Percentiles rank a stretch among this genome's conserved stretches.
phyloP scores from a whole-genome alignment of 2,797 vertebrate species.

The Austrolebias charrua region DNA sequence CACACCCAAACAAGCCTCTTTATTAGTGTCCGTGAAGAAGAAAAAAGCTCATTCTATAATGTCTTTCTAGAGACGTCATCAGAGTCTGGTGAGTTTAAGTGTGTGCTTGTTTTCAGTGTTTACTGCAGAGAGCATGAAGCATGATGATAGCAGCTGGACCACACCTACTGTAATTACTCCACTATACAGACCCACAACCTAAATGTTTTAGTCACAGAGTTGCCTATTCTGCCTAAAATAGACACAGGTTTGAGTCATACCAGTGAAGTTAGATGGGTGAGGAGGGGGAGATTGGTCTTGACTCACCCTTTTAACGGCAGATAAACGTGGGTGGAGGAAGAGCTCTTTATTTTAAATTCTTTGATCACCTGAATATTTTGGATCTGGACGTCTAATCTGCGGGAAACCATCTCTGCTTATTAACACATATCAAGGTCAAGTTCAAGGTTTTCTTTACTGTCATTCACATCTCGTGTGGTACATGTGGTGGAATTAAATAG shows the following conservation, averaged over 20 bases:
- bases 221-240: not conserved
- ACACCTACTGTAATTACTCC: constrained; percentile 52
- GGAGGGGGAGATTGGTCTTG: not conserved
- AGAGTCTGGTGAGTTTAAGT: not conserved
- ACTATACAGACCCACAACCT: constrained; percentile 13
- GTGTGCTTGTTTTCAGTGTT: constrained; percentile 37
- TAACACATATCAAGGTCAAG: no score
- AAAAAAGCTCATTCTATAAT: not conserved
- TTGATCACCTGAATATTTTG: no score
- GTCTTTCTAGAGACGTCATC: not conserved
- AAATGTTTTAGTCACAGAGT: constrained; percentile 10
- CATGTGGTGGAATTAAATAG: no score
- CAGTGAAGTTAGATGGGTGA: not conserved
- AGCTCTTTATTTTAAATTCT: not conserved
- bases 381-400: not conserved
- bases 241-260: constrained; percentile 20
- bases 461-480: no score
- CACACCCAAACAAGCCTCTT: not conserved
- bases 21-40: not conserved
- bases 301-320: constrained; percentile 6
- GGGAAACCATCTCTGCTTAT: constrained; percentile 28
- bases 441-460: no score
- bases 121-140: constrained; percentile 34
- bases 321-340: constrained; percentile 44
- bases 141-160: constrained; percentile 51